A percentile compares a stretch with the other conserved stretches of the same genome.
Conservation (phyloP, 1,140 invertebrate genomes). For the Macrobrachium nipponense region DNA sequence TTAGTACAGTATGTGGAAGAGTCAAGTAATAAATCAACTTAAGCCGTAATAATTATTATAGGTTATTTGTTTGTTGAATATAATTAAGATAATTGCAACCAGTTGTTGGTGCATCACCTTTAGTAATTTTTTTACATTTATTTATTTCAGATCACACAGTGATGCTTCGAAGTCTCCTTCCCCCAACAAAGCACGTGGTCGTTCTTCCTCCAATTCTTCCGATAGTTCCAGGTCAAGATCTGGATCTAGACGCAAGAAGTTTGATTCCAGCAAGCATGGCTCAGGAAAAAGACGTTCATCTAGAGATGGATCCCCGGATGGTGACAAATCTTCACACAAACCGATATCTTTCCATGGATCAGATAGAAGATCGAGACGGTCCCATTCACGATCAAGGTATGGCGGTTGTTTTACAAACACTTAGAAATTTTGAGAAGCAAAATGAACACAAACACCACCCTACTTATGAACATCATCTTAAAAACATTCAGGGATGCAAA, state of each 20-base stretch:
- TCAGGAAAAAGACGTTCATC: slow-evolving; percentile 7
- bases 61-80: too few species aligned
- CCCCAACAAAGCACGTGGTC: slow-evolving; percentile 21
- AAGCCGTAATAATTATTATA: too few species aligned
- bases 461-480: not conserved
- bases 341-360: not conserved
- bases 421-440: not conserved
- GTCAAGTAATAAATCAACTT: too few species aligned
- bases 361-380: not conserved
- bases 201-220: slow-evolving; percentile 21
- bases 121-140: too few species aligned
- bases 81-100: too few species aligned
- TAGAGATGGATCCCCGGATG: not conserved
- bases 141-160: slow-evolving; percentile 10
- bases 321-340: not conserved
- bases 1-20: too few species aligned
- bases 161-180: slow-evolving; percentile 41
- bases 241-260: slow-evolving; percentile 15
- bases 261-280: not conserved
- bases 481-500: too few species aligned
- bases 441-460: not conserved
- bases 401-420: not conserved
- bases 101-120: too few species aligned
- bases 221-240: slow-evolving; percentile 22
- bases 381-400: slow-evolving; percentile 36